phyloP scores from a whole-genome alignment of 1,140 invertebrate species.

The Thaumetopoea pityocampa region DNA sequence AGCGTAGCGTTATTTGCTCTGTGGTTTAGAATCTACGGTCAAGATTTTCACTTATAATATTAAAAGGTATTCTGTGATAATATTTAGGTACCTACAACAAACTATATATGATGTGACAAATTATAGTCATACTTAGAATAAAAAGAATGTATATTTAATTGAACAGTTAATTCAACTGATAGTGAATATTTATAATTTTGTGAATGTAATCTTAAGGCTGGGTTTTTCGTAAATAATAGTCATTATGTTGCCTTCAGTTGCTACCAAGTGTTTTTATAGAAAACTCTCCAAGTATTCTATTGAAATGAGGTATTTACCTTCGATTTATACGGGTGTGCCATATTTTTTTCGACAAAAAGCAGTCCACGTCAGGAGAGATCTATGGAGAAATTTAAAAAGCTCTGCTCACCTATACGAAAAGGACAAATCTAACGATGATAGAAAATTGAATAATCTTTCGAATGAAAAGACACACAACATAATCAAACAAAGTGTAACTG shows the following conservation, averaged over 20 bases:
- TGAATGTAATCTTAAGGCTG: constrained; percentile 11
- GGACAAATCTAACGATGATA: constrained; percentile 32
- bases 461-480: constrained; percentile 26
- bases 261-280: constrained; percentile 48
- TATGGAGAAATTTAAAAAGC: constrained; percentile 36
- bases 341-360: constrained; percentile 20
- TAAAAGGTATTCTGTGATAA: too few species aligned
- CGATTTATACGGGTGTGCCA: constrained; percentile 26
- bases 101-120: too few species aligned
- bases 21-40: too few species aligned
- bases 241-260: constrained; percentile 50
- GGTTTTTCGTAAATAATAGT: constrained; percentile 20
- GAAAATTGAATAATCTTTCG: constrained; percentile 16
- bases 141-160: too few species aligned
- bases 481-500: constrained; percentile 38
- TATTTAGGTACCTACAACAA: too few species aligned
- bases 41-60: too few species aligned
- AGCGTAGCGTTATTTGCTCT: too few species aligned
- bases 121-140: too few species aligned
- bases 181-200: background rate
- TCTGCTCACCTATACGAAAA: constrained; percentile 44
- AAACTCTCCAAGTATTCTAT: constrained; percentile 44
- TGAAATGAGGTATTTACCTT: constrained; percentile 35
- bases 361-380: constrained; percentile 7
- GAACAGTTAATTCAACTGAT: too few species aligned